Conservation (phyloP, 2,888 invertebrate species). For the Polymixis lichenea region DNA sequence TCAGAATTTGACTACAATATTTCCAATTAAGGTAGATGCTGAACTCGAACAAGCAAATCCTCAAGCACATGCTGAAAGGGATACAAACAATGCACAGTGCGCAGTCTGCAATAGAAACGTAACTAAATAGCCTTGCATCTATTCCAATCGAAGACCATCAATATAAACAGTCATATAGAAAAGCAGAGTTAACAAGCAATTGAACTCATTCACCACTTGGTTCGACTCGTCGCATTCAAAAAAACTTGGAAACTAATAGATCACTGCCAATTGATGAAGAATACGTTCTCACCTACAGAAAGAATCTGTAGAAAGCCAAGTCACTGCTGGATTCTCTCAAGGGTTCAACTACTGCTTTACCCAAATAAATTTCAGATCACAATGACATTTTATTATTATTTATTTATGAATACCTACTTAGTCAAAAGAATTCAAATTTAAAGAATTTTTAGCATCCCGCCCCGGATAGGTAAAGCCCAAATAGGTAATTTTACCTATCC, state of each 20-base stretch:
- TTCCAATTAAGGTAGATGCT: too few relatives aligned
- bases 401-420: too few relatives aligned
- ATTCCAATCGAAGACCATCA: constrained; percentile 20
- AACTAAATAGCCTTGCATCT: background rate
- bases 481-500: too few relatives aligned
- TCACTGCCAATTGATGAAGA: constrained; percentile 4
- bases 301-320: background rate
- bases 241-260: constrained; percentile 9
- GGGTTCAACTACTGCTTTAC: background rate
- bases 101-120: background rate
- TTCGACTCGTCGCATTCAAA: background rate
- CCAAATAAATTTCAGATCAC: background rate
- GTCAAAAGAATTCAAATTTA: too few relatives aligned
- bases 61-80: background rate
- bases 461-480: too few relatives aligned
- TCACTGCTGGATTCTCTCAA: background rate
- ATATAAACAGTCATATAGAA: constrained; percentile 2
- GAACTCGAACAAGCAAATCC: background rate
- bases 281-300: background rate
- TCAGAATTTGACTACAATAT: background rate
- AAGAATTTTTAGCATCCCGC: too few relatives aligned
- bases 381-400: too few relatives aligned
- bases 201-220: constrained; percentile 34
- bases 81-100: background rate
- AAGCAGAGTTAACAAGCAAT: constrained; percentile 41